Evolutionary conservation across 92 coral and sea anemone species (phyloP).

Genomic region (Actinostola sp.): DNA sequence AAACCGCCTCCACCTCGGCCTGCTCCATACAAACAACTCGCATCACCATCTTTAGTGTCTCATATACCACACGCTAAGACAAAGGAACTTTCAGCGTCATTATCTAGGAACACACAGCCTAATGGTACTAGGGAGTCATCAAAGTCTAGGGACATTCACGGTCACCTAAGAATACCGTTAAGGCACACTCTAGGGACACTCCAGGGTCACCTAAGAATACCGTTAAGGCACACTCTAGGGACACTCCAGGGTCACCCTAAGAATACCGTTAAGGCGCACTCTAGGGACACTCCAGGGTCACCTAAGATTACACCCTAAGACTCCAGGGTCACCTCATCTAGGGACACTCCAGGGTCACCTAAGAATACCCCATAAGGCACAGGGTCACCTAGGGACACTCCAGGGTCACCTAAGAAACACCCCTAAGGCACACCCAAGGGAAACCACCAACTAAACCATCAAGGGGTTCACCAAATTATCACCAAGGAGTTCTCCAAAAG

Average conservation of each 20-base stretch:
- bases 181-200: neutral
- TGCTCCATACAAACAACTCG: conserved; percentile 4
- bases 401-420: too few relatives aligned
- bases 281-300: too few relatives aligned
- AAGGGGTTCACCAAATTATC: neutral
- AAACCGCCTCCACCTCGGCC: conserved; percentile 43
- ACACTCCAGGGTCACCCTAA: conserved; percentile 5
- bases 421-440: too few relatives aligned
- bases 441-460: neutral
- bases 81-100: neutral
- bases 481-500: neutral
- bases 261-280: too few relatives aligned
- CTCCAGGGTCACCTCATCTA: neutral
- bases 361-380: too few relatives aligned
- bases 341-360: too few relatives aligned
- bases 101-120: neutral
- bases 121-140: neutral
- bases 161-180: neutral
- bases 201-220: too few relatives aligned
- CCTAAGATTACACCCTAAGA: neutral
- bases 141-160: neutral
- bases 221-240: neutral
- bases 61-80: conserved; percentile 24
- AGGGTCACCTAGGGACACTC: neutral
- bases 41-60: conserved; percentile 14